Conservation (phyloP, 1,140 invertebrate genomes). For the Tyrophagus putrescentiae region DNA sequence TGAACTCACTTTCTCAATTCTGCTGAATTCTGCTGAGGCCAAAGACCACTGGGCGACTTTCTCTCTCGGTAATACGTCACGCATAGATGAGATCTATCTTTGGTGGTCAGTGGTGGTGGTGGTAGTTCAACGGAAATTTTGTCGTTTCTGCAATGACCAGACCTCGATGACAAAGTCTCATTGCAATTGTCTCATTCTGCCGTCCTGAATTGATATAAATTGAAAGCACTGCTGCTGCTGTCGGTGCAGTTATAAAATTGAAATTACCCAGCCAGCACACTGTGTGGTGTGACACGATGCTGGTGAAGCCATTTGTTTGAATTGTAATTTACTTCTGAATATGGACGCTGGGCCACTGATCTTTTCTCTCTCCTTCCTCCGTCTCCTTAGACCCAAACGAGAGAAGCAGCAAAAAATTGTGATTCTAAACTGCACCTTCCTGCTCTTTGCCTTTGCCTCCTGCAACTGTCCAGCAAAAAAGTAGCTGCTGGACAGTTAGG, state of each 20-base stretch:
- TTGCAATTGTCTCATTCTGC: no score
- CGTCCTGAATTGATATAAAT: no score
- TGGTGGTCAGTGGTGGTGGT: neutral
- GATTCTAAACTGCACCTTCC: neutral
- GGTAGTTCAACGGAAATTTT: neutral
- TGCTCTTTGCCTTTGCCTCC: neutral
- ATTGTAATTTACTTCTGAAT: neutral
- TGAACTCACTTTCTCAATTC: neutral
- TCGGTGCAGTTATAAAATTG: neutral
- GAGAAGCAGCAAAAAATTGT: neutral
- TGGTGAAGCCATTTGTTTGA: neutral
- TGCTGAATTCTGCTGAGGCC: neutral
- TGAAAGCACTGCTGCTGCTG: neutral
- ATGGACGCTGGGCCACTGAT: no score
- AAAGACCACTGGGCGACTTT: no score
- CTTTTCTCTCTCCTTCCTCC: neutral
- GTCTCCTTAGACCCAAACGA: neutral
- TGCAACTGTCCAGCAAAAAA: neutral
- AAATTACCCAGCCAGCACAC: neutral
- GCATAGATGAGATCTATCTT: conserved; percentile 13
- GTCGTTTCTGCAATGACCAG: no score
- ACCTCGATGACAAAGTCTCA: no score
- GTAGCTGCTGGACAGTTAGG: neutral
- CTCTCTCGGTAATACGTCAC: conserved; percentile 8
- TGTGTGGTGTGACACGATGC: neutral